Base-by-base conservation (phyloP, 2,113 vertebrate genomes). In the Daboia siamensis region DNA sequence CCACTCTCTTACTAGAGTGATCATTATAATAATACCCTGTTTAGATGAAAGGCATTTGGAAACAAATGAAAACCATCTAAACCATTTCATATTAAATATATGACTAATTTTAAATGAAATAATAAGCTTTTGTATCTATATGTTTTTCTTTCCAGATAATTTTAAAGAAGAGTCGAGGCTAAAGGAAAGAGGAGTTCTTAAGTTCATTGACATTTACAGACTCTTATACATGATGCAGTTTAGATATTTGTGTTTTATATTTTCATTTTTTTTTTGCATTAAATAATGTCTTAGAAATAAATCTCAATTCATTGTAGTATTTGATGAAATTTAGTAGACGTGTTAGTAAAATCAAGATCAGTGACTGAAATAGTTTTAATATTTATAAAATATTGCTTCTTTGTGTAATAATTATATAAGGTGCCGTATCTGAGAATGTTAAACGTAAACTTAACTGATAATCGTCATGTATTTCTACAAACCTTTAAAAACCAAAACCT, bases 131-230 rank as follows among this genome's bases (percentile, higher is more conserved):
- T 84, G 5, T 92, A 39, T 56, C 24, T 92, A 20, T 88, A 44
- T 87, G 33, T 74, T 29, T 92, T 89, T 92, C 10, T 91, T 94
- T 90, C n/a, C 97, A 98, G 98, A 94, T 97, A 94, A 96, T 97
- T 96, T 96, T 98, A 94, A 98, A 97, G 97, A 98, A 97, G 96
- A 98, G 97, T 96, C 97, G 94, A 96, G 98, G 97, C 94, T 98
- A 97, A 95, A 96, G 93, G 94, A 94, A 95, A 96, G 95, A 95
- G 94, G 57, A 21, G 12, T 89, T 95, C 93, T 93, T 92, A 93
- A 95, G 95, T 46, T 61, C 20, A 5, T 39, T 85, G 90, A 3
- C 91, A 0, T 1, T 85, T 24, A 23, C 54, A 55, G 33, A 13
- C 46, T 9, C 15, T 20, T 91, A 29, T 80, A n/a, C 24, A 6